Evolutionary conservation across 2,113 vertebrate species (phyloP).

Genomic region (Tragelaphus strepsiceros): DNA sequence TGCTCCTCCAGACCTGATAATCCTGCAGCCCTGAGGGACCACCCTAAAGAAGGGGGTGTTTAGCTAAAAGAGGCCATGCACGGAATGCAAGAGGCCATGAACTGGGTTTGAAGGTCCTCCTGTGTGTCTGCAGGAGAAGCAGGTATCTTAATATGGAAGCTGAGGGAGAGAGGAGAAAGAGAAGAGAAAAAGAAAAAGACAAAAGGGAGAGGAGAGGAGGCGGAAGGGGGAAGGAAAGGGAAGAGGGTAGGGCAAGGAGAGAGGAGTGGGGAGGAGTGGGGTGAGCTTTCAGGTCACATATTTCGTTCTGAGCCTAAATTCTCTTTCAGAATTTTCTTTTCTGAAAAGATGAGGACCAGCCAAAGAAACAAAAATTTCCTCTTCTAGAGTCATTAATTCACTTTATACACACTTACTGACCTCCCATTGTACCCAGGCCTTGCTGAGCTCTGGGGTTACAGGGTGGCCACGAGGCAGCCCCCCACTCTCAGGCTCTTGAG

Average conservation of each 20-base stretch:
- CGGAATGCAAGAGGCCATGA: neutral
- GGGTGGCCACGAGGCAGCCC: neutral
- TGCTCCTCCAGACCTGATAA: neutral
- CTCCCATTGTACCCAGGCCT: neutral
- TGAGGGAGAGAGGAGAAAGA: neutral
- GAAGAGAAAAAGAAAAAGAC: neutral
- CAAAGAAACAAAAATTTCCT: neutral
- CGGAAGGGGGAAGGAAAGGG: fast-evolving
- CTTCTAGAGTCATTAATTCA: neutral
- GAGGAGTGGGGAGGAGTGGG: fast-evolving
- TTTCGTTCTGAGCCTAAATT: neutral
- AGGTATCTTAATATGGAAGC: neutral
- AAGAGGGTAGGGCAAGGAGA: fast-evolving
- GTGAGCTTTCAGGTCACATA: neutral
- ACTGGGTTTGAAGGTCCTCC: neutral
- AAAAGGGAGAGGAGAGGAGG: no score
- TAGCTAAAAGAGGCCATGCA: neutral
- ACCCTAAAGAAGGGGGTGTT: neutral
- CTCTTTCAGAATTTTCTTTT: neutral
- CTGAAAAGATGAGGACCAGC: neutral
- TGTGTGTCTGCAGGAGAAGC: neutral
- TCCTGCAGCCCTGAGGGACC: neutral
- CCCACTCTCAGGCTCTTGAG: neutral
- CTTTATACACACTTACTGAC: no score
- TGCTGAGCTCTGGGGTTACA: no score